Evolutionary conservation across 2,113 vertebrate genomes (phyloP), one percentile per base, ranked within the genome.

Genomic region (Gallinago media): DNA sequence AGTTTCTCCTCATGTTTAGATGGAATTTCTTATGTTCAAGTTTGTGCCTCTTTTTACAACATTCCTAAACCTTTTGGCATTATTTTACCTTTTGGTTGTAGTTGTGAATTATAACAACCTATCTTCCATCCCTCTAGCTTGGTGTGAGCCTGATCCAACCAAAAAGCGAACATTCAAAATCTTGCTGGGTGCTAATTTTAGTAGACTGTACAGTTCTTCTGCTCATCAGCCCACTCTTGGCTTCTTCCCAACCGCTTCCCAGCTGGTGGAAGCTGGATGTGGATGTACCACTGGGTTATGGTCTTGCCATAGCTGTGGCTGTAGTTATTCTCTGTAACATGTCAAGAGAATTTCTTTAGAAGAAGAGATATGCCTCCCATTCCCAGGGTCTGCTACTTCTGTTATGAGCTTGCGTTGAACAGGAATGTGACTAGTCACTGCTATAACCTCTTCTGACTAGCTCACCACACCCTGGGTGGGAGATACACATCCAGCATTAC

Each of bases 401-500:
- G 15, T 22, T 40, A 19, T 0, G 22, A 70, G 72, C 44, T 10
- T 38, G 29, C 29, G 27, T 0, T 68, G n/a, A 62, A 52, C 13
- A 44, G 55, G 55, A 46, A 47, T 31, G 56, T 42, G 42, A 67
- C 27, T 5, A 21, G n/a, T 20, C 66, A 42, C 17, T 14, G n/a
- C 11, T 63, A 12, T 25, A 38, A 23, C 14, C 9, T 55, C 36
- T 67, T 81, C 49, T 46, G 62, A 44, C 19, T 20, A 26, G 38
- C 63, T 93, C 52, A 46, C 66, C 56, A 49, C 26, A 56, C 14
- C n/a, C n/a, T n/a, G n/a, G n/a, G n/a, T n/a, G n/a, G n/a, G n/a
- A n/a, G n/a, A n/a, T n/a, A n/a, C 0, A 8, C 2, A 3, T 67
- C 44, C 13, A 12, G 22, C 4, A 1, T 19, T 50, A 21, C 2